These are phyloP conservation scores for Martes martes DNA, from an alignment of 2,113 vertebrate species.

Conservation along the genomic window DNA sequence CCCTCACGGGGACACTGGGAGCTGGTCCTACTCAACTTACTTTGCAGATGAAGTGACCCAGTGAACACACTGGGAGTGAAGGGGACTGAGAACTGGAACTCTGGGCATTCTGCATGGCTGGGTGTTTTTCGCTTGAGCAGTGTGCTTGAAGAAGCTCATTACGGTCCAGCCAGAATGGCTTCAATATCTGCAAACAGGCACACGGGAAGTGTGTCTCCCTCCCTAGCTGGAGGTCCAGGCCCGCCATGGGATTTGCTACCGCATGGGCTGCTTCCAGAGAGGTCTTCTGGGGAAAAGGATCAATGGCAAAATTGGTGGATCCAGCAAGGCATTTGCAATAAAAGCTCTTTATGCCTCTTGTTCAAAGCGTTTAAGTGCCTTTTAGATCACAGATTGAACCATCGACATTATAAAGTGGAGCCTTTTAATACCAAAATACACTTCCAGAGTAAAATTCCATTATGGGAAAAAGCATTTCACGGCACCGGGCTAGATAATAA, in stretches of 20 bases:
- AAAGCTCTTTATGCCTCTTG: conserved; percentile 86
- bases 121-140: neutral
- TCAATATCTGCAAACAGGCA: conserved; percentile 68
- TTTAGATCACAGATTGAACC: conserved; percentile 88
- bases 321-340: conserved; percentile 83
- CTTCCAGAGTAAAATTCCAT: conserved; percentile 85
- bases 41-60: neutral
- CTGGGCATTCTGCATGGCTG: neutral
- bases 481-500: conserved; percentile 83
- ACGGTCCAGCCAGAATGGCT: conserved; percentile 43
- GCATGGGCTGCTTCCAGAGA: conserved; percentile 78
- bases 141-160: neutral
- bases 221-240: conserved; percentile 78
- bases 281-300: conserved; percentile 81
- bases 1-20: neutral
- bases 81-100: neutral
- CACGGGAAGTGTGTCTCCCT: conserved; percentile 72
- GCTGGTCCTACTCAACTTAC: neutral
- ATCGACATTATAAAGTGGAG: conserved; percentile 86
- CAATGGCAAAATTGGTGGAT: conserved; percentile 83
- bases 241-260: conserved; percentile 72
- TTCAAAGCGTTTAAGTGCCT: conserved; percentile 88
- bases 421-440: conserved; percentile 87
- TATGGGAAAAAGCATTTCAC: conserved; percentile 82
- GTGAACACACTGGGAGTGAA: too few species aligned